Conservation (phyloP, 2,113 vertebrate species). For the Periophthalmus modestus region DNA sequence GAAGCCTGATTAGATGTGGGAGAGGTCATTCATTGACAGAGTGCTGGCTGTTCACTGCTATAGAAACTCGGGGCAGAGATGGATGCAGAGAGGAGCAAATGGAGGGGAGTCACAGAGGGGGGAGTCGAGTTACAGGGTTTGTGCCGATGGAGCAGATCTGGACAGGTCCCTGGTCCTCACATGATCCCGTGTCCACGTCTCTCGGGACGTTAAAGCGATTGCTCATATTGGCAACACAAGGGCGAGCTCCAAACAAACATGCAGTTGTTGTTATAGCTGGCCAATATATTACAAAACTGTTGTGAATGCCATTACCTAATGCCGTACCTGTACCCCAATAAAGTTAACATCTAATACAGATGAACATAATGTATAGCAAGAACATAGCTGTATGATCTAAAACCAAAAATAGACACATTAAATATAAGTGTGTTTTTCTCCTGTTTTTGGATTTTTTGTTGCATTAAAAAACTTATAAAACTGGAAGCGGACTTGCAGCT, state of each 20-base stretch:
- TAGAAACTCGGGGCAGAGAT: slow-evolving; percentile 11
- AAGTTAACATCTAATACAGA: no score
- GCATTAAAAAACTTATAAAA: no score
- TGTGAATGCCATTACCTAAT: not conserved
- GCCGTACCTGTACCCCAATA: not conserved
- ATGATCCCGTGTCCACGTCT: slow-evolving; percentile 40
- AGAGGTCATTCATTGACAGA: slow-evolving; percentile 51
- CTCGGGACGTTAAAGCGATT: slow-evolving; percentile 35
- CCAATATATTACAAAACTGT: not conserved
- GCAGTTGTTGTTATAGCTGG: not conserved
- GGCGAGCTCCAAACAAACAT: slow-evolving; percentile 13
- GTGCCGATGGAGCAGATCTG: slow-evolving; percentile 68
- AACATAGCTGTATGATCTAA: no score
- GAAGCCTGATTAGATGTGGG: slow-evolving; percentile 35
- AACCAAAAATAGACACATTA: no score
- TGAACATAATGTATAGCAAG: no score
- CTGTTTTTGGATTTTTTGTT: no score
- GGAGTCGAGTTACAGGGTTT: slow-evolving; percentile 49
- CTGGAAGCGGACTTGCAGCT: no score
- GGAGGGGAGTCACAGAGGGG: slow-evolving; percentile 16
- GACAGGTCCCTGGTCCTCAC: slow-evolving; percentile 36
- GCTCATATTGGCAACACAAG: slow-evolving; percentile 33
- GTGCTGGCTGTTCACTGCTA: not conserved
- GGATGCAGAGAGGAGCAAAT: slow-evolving; percentile 27
- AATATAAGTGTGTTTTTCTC: no score